These are phyloP conservation scores for Sminthurides aquaticus DNA, from an alignment of 2,888 invertebrate genomes.

Conservation along the genomic window DNA sequence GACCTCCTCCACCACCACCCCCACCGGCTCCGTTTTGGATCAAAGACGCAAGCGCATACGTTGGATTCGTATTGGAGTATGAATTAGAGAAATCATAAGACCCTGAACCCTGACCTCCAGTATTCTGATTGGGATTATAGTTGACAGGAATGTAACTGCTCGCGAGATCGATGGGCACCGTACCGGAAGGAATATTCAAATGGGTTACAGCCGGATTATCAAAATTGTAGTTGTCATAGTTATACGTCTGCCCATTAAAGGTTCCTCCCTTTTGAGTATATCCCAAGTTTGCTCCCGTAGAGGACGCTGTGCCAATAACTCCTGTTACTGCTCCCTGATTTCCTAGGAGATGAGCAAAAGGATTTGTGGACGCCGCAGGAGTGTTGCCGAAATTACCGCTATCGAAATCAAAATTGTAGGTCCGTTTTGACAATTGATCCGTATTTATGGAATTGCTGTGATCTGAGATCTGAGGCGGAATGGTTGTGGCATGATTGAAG, in stretches of 20 bases:
- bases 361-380: conserved; percentile 20
- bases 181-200: conserved; percentile 27
- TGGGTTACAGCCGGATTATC: conserved; percentile 10
- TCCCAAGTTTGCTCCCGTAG: conserved; percentile 31
- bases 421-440: conserved; percentile 15
- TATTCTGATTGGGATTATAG: conserved; percentile 14
- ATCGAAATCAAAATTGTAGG: conserved; percentile 19
- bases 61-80: conserved; percentile 9
- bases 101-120: not conserved
- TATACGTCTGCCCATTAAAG: not conserved
- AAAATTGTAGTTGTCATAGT: conserved; percentile 23
- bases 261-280: conserved; percentile 13
- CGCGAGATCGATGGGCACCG: conserved; percentile 35
- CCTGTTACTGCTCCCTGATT: conserved; percentile 13
- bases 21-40: conserved; percentile 9
- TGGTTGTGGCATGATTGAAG: not conserved
- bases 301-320: conserved; percentile 28
- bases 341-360: conserved; percentile 37
- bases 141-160: conserved; percentile 32
- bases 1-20: not conserved
- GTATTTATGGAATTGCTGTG: not conserved
- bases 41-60: conserved; percentile 7
- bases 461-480: not conserved
- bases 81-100: not conserved
- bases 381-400: not conserved